Base-by-base conservation (phyloP, 2,797 vertebrate species). In the Phaenicophaeus curvirostris region DNA sequence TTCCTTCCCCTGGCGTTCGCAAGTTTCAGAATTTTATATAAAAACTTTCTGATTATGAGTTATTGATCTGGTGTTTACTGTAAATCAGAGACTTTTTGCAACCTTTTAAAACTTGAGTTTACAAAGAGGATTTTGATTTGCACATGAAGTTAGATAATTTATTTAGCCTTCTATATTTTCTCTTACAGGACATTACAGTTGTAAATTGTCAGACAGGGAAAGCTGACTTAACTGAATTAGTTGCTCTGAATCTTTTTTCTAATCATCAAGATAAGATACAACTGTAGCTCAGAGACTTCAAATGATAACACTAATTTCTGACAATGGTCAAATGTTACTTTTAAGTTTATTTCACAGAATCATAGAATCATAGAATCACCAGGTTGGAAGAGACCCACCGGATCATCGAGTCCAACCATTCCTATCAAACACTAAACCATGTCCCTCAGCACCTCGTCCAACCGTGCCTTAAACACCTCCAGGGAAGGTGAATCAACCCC, bases 101-200 rank as follows among this genome's bases (percentile, higher is more conserved):
- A 51, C 33, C 35, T 85, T 84, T 90, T 57, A 63, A 85, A 74
- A 63, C 18, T 59, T 55, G 15, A 5, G 17, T 80, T 88, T 81
- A 25, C 48, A 71, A 90, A 88, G 21, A 55, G 15, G 63, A 67
- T 78, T 95, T 83, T 84, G 37, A 73, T 90, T 86, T 84, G 50
- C 35, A 55, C 39, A 62, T 15, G 63, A 68, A 83, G 79, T 79
- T 87, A 73, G 41, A 68, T 8, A 57, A 18, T 46, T 89, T 84
- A 59, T 67, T 77, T 76, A 54, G 28, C 41, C 28, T 76, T 50
- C 7, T 81, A 27, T n/a, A 78, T 85, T 94, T 92, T 42, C 14
- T 66, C 21, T 79, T 14, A 55, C 9, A 58, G 11, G 31, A 58
- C 83, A 62, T 79, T 78, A 23, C 33, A 46, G 13, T 71, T 83